Percentiles rank a stretch among this genome's conserved stretches.
phyloP scores from a whole-genome alignment of 2,113 vertebrate genomes.

The Tauraco erythrolophus region DNA sequence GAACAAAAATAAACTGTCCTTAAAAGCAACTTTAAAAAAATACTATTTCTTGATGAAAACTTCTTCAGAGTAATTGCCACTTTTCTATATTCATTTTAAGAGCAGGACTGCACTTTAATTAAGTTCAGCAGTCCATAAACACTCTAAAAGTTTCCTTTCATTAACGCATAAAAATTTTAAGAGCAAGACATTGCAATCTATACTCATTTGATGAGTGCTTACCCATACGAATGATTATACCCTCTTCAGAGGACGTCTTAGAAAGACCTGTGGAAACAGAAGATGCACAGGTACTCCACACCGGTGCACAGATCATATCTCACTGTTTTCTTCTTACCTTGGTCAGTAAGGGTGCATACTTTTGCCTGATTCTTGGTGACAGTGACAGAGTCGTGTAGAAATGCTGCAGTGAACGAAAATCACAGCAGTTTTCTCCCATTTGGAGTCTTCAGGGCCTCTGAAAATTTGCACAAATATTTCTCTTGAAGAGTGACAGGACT shows the following conservation, averaged over 20 bases:
- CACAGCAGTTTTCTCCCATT: background rate
- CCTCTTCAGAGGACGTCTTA: background rate
- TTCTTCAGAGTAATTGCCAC: background rate
- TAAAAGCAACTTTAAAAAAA: background rate
- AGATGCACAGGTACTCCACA: background rate
- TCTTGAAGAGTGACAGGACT: background rate
- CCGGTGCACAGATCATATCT: accelerated
- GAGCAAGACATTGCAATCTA: background rate
- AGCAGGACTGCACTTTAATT: background rate
- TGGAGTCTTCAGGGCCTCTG: background rate
- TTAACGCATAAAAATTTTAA: background rate
- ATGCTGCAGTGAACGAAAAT: background rate
- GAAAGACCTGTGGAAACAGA: background rate
- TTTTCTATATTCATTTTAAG: background rate
- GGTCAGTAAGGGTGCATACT: too few relatives aligned
- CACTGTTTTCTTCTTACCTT: background rate
- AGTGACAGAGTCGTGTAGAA: background rate
- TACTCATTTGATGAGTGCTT: background rate
- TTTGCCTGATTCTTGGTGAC: background rate
- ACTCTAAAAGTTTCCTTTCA: background rate
- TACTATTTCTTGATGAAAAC: background rate
- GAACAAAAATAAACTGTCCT: background rate
- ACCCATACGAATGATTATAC: background rate
- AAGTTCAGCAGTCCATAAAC: background rate
- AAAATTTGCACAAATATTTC: background rate